Conservation (phyloP, 2,113 vertebrate species). For the Heptranchias perlo region DNA sequence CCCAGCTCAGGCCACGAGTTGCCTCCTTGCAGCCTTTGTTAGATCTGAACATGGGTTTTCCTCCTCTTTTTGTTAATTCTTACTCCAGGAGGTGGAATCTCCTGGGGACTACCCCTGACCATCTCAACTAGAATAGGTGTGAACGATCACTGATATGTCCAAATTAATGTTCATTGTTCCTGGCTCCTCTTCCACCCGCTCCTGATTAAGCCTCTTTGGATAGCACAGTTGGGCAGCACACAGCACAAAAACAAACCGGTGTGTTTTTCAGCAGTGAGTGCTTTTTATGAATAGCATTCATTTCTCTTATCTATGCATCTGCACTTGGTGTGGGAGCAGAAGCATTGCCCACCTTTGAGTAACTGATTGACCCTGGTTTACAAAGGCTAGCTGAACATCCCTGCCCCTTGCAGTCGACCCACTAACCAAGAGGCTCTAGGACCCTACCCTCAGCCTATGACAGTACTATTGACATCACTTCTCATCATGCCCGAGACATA, state of each 20-base stretch:
- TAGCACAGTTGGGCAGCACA: no score
- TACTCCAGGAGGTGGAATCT: neutral
- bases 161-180: no score
- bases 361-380: neutral
- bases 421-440: no score
- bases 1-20: neutral
- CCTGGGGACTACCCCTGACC: neutral
- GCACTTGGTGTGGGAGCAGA: neutral
- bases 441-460: no score
- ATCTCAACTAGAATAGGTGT: no score
- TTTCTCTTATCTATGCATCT: neutral
- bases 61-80: neutral
- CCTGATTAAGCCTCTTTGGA: no score
- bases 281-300: neutral
- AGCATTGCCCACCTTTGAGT: neutral
- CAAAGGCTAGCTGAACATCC: neutral
- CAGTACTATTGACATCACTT: no score
- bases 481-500: no score
- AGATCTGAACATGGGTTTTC: neutral
- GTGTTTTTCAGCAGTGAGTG: neutral
- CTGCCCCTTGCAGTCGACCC: no score
- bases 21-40: neutral
- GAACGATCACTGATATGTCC: neutral
- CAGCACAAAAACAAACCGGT: neutral
- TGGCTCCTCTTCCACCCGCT: no score